Conservation (phyloP, 92 coral and sea anemone species). For the Epizoanthus ramosus region DNA sequence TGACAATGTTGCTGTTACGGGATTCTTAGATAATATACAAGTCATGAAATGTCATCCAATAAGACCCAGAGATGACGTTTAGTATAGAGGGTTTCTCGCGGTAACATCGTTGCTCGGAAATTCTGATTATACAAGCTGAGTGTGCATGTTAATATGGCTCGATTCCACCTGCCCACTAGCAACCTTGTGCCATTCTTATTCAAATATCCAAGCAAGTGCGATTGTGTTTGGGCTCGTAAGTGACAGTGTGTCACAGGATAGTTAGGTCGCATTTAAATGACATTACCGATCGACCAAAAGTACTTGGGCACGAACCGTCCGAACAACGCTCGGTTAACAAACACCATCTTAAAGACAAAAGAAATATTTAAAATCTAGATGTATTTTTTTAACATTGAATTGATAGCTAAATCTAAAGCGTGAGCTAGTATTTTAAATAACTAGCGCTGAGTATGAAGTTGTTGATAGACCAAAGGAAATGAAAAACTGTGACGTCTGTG, state of each 20-base stretch:
- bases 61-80: neutral
- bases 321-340: neutral
- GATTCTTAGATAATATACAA: constrained; percentile 5
- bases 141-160: constrained; percentile 19
- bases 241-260: constrained; percentile 41
- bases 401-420: neutral
- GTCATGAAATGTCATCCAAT: constrained; percentile 16
- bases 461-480: too few relatives aligned
- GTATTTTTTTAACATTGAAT: neutral
- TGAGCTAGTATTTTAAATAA: neutral
- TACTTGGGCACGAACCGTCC: neutral
- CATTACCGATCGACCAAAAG: neutral
- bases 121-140: constrained; percentile 24
- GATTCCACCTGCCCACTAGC: constrained; percentile 38
- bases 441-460: too few relatives aligned
- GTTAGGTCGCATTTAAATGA: constrained; percentile 3
- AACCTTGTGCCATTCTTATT: constrained; percentile 36
- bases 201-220: constrained; percentile 32
- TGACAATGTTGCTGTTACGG: constrained; percentile 13
- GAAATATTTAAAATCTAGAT: neutral
- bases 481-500: neutral
- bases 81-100: neutral
- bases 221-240: constrained; percentile 18
- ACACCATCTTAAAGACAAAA: neutral
- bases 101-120: constrained; percentile 35